Conservation (phyloP, 2,888 invertebrate species). For the Hetaerina titia region DNA sequence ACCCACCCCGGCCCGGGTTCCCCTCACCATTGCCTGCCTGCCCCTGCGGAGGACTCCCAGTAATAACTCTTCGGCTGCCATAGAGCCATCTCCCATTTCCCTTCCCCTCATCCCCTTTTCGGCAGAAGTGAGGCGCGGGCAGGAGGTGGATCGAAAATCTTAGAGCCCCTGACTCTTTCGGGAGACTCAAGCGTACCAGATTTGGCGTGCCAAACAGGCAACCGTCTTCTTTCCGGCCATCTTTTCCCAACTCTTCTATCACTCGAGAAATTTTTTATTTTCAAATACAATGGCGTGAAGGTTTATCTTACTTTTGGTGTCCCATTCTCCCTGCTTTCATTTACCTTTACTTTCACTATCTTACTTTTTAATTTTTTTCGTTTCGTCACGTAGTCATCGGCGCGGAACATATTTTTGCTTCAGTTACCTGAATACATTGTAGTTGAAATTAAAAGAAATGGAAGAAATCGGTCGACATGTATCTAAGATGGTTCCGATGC, state of each 20-base stretch:
- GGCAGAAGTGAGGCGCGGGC: neutral
- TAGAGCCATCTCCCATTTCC: neutral
- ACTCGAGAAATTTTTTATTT: neutral
- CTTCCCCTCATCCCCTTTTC: neutral
- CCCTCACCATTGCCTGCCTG: neutral
- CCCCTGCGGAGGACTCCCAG: neutral
- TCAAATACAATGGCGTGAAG: neutral
- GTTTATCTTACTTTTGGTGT: neutral
- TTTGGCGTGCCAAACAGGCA: neutral
- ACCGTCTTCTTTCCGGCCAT: neutral
- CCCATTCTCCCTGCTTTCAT: too few species aligned
- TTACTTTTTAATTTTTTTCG: too few species aligned
- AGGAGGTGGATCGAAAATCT: neutral
- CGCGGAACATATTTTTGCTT: too few species aligned
- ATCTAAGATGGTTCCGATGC: too few species aligned
- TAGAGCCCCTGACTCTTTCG: neutral
- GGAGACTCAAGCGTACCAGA: neutral
- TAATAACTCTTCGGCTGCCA: neutral
- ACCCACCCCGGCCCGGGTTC: neutral
- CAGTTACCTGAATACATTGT: too few species aligned
- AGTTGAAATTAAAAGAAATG: too few species aligned
- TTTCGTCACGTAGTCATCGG: too few species aligned
- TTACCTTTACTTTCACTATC: too few species aligned
- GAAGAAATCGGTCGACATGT: too few species aligned
- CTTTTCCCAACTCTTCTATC: neutral